Evolutionary conservation across 2,888 invertebrate genomes (phyloP), one percentile per base, ranked within the genome.

Genomic region (Deroplatys truncata): DNA sequence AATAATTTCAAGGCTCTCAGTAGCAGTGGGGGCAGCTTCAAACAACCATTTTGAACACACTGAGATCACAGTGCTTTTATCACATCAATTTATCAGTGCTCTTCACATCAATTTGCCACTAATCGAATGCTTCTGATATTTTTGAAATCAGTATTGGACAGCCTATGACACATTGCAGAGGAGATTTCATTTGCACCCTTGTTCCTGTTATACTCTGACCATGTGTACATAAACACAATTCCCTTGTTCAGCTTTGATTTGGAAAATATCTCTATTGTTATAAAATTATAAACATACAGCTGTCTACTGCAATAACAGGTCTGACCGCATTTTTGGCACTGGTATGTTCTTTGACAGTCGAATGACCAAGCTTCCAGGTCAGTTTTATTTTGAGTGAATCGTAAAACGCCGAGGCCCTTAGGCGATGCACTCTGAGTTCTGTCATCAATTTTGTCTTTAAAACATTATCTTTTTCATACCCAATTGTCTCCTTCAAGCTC

Each of bases 191-290:
- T 92, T 16, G 92, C 91, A n/a, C 92, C 92, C 91, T 93, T 92
- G 28, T 82, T 43, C n/a, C n/a, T n/a, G n/a, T n/a, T n/a, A n/a
- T n/a, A n/a, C n/a, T 88, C 87, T 90, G 89, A 91, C 89, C 90
- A 92, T 90, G 91, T 93, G 92, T 31, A 91, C 92, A 92, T 92
- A 92, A 85, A 84, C 82, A 88, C 92, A 93, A 31, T 93, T 89
- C 92, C 92, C 5, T 91, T 88, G 90, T 93, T 92, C 28, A 93
- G 85, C 89, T 93, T 93, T 15, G 92, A 85, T 28, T 25, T 29
- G 13, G 10, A 43, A 10, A 28, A 28, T 28, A 20, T 5, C 25
- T 85, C 28, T n/a, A 43, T n/a, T 85, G 31, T 43, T 15, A 43
- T 35, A 16, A 35, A 28, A 85, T 35, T 85, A 25, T 85, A 85